These are phyloP conservation scores for Sminthopsis crassicaudata DNA, from an alignment of 2,113 vertebrate genomes.

Conservation along the genomic window DNA sequence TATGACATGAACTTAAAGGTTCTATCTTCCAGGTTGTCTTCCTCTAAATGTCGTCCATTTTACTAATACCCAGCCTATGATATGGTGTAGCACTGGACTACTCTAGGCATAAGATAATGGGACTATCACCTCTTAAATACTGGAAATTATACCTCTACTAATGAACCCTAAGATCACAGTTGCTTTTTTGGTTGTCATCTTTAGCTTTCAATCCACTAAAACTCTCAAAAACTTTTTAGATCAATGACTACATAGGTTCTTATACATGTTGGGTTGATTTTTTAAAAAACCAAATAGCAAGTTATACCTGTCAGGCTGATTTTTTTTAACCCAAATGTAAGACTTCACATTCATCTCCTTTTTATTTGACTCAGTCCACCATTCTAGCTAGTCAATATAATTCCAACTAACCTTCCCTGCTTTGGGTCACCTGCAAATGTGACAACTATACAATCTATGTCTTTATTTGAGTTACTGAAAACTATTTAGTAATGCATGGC, in stretches of 20 bases:
- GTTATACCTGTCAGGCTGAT: not conserved
- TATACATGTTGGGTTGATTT: not conserved
- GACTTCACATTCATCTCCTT: not conserved
- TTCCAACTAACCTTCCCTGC: not conserved
- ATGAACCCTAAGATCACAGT: not conserved
- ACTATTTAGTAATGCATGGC: not conserved
- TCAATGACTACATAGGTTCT: not conserved
- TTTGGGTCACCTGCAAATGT: not conserved
- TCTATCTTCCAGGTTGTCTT: not conserved
- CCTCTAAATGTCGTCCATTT: not conserved
- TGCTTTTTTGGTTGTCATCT: not conserved
- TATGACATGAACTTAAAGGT: not conserved
- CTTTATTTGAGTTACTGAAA: not conserved
- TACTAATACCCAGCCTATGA: not conserved
- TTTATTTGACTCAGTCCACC: not conserved
- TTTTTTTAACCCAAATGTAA: not conserved
- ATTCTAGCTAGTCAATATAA: not conserved
- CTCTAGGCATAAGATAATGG: not conserved
- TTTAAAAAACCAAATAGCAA: no score
- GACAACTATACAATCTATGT: not conserved
- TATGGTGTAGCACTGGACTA: not conserved
- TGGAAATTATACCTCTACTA: not conserved
- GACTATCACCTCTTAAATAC: not conserved
- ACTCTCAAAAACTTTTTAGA: not conserved
- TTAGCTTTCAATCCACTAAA: not conserved